Evolutionary conservation across 2,113 vertebrate species (phyloP).

Genomic region (Scopus umbretta): DNA sequence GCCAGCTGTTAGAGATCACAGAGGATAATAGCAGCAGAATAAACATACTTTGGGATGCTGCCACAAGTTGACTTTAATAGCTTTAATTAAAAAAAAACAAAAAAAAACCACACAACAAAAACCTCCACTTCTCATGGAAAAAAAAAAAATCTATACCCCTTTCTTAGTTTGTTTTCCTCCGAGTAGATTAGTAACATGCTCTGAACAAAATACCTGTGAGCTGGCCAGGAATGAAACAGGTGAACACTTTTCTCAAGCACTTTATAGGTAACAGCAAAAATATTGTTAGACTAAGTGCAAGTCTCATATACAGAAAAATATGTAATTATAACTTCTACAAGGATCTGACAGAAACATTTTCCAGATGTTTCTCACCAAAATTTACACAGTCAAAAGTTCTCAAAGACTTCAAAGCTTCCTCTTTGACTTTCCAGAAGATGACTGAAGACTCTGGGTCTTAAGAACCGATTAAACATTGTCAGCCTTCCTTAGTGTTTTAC

Average conservation of each 20-base stretch:
- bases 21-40: neutral
- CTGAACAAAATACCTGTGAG: neutral
- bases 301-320: neutral
- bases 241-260: neutral
- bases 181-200: neutral
- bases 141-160: neutral
- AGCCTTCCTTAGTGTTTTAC: neutral
- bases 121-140: neutral
- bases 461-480: neutral
- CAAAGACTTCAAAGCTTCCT: neutral
- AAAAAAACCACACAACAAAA: too few species aligned
- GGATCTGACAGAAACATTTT: neutral
- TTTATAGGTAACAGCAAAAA: neutral
- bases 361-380: neutral
- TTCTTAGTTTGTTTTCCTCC: neutral
- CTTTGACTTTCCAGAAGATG: neutral
- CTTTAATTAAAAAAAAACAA: neutral
- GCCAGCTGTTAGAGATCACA: neutral
- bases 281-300: neutral
- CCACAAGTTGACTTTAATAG: neutral
- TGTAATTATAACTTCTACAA: neutral
- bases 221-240: neutral
- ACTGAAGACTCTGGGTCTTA: neutral
- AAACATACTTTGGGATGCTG: neutral
- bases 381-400: neutral